Conservation (phyloP, 1,140 invertebrate genomes). For the Holcopasites calliopsidis region DNA sequence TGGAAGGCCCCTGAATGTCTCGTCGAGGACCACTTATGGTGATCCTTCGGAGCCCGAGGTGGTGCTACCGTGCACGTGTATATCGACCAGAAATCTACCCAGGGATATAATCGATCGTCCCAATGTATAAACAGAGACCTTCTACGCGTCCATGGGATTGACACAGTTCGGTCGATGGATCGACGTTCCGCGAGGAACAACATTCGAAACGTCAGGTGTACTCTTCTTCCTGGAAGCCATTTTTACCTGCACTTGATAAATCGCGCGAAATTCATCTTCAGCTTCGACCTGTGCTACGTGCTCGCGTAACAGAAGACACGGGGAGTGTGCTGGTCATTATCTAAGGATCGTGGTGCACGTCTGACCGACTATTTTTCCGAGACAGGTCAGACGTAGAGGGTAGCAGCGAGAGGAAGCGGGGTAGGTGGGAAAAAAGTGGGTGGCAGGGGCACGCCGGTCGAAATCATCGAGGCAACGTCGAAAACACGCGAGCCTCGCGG, state of each 20-base stretch:
- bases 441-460: conserved; percentile 37
- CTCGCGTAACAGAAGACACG: no score
- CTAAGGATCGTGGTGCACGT: no score
- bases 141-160: conserved; percentile 4
- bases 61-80: conserved; percentile 60
- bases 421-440: neutral
- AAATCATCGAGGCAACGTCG: conserved; percentile 75
- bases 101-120: conserved; percentile 51
- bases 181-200: conserved; percentile 14
- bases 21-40: conserved; percentile 59
- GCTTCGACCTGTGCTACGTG: neutral
- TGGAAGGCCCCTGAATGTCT: conserved; percentile 49
- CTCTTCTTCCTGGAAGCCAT: conserved; percentile 3
- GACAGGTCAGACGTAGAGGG: neutral
- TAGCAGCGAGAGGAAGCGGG: conserved; percentile 5
- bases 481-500: conserved; percentile 78
- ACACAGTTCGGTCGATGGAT: conserved; percentile 25
- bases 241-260: neutral
- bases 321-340: no score
- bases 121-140: neutral
- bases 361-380: neutral
- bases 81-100: conserved; percentile 53
- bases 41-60: conserved; percentile 52
- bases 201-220: neutral
- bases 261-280: conserved; percentile 10